phyloP scores from a whole-genome alignment of 2,113 vertebrate genomes.

The Egretta garzetta region DNA sequence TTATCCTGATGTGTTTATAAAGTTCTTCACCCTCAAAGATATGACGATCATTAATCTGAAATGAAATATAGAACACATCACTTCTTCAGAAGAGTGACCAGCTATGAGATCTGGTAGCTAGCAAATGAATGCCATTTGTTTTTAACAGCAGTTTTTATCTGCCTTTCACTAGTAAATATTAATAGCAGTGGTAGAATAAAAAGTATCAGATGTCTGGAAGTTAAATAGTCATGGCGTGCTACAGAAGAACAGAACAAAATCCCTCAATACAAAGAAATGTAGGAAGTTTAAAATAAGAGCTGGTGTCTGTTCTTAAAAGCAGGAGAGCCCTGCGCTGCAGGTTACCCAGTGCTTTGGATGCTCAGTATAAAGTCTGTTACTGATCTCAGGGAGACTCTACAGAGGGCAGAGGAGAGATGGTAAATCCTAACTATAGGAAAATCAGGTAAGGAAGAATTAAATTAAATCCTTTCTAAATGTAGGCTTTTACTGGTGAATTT shows the following conservation, averaged over 20 bases:
- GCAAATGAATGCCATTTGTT: slow-evolving; percentile 42
- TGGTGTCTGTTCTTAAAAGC: neutral
- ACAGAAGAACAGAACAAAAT: neutral
- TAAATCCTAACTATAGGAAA: neutral
- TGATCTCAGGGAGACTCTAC: neutral
- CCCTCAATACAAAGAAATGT: neutral
- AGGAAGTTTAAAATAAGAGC: slow-evolving; percentile 4
- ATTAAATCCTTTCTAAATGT: neutral
- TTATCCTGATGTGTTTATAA: slow-evolving; percentile 20
- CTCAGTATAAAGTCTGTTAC: neutral
- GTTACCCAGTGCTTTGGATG: neutral
- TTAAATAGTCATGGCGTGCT: neutral
- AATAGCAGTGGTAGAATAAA: slow-evolving; percentile 25
- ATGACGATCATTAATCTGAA: neutral
- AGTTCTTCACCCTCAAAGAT: slow-evolving; percentile 37
- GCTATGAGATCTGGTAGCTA: slow-evolving; percentile 11
- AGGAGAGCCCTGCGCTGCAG: neutral
- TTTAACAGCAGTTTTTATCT: slow-evolving; percentile 54
- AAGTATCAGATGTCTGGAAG: neutral
- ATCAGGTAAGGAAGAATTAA: neutral
- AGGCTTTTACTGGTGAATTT: neutral
- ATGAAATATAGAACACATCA: slow-evolving; percentile 37
- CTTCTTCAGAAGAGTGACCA: slow-evolving; percentile 20
- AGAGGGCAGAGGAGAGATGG: neutral
- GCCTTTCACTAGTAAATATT: slow-evolving; percentile 47